These are phyloP conservation scores for Ptilodon capucinus DNA, from an alignment of 2,888 invertebrate species.

Conservation along the genomic window DNA sequence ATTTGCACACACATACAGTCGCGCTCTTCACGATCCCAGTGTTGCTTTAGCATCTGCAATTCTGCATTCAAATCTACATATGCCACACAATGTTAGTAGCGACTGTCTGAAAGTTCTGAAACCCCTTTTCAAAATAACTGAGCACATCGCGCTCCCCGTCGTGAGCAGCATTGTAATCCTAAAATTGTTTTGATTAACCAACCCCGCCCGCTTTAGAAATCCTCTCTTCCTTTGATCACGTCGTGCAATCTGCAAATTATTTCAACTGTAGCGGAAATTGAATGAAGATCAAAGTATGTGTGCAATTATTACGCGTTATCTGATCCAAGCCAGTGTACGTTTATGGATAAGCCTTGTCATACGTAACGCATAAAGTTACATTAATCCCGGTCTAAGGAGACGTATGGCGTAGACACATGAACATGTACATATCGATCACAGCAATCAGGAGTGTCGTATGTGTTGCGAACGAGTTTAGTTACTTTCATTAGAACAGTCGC, in stretches of 20 bases:
- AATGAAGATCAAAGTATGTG: background rate
- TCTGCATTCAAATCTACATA: slow-evolving; percentile 53
- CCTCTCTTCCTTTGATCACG: slow-evolving; percentile 21
- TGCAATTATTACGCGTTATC: background rate
- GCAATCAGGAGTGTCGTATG: slow-evolving; percentile 20
- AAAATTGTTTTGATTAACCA: slow-evolving; percentile 47
- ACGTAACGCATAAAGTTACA: background rate
- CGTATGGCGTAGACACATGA: slow-evolving; percentile 16
- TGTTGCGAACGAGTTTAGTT: slow-evolving; percentile 31
- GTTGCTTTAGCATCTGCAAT: slow-evolving; percentile 37
- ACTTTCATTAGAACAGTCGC: slow-evolving; percentile 43
- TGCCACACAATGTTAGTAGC: slow-evolving; percentile 33
- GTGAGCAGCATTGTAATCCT: slow-evolving; percentile 54
- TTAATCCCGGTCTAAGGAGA: slow-evolving; percentile 1
- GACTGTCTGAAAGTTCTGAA: slow-evolving; percentile 31
- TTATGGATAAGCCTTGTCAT: background rate
- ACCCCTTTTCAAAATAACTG: slow-evolving; percentile 47
- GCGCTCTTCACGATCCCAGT: slow-evolving; percentile 15
- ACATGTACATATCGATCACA: slow-evolving; percentile 19
- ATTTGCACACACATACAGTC: slow-evolving; percentile 18
- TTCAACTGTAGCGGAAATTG: background rate
- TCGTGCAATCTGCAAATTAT: slow-evolving; percentile 4
- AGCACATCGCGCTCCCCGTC: slow-evolving; percentile 17
- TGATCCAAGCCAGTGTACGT: background rate
- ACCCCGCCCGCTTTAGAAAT: slow-evolving; percentile 46